phyloP scores from a whole-genome alignment of 2,113 vertebrate species.

The Chascanopsetta lugubris region DNA sequence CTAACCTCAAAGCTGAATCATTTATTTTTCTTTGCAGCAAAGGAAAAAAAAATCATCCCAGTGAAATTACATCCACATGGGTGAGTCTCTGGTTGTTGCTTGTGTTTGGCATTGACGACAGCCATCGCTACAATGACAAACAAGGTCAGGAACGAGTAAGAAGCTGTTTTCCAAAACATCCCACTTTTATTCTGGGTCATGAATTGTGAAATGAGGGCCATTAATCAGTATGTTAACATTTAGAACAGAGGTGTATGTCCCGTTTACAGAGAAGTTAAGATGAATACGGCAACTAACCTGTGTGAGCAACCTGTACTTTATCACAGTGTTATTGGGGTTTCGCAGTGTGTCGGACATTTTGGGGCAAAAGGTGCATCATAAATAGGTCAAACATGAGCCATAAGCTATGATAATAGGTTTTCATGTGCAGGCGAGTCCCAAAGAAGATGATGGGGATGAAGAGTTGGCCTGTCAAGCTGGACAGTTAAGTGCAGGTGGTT shows the following conservation, averaged over 20 bases:
- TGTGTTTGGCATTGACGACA: slow-evolving; percentile 54
- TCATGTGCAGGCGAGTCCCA: too few relatives aligned
- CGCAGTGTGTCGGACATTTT: too few relatives aligned
- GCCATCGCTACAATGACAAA: slow-evolving; percentile 59
- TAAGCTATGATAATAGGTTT: too few relatives aligned
- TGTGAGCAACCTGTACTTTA: too few relatives aligned
- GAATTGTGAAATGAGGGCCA: slow-evolving; percentile 27
- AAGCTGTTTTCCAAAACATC: slow-evolving; percentile 46
- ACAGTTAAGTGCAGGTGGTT: too few relatives aligned
- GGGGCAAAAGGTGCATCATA: too few relatives aligned
- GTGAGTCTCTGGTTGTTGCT: slow-evolving; percentile 54
- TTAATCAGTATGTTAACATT: slow-evolving; percentile 44
- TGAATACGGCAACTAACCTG: background rate
- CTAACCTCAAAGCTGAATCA: slow-evolving; percentile 75
- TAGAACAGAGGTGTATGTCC: slow-evolving; percentile 7
- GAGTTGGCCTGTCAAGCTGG: too few relatives aligned
- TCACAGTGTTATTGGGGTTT: too few relatives aligned
- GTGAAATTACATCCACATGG: slow-evolving; percentile 83
- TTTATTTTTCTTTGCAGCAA: slow-evolving; percentile 79
- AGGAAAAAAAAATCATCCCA: slow-evolving; percentile 62
- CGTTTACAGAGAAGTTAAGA: background rate
- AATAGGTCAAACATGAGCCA: too few relatives aligned
- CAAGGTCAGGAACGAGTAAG: slow-evolving; percentile 58
- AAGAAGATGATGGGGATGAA: too few relatives aligned
- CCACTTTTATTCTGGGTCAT: slow-evolving; percentile 44